These are phyloP conservation scores for Rhinella marina DNA, from an alignment of 2,797 vertebrate genomes.

Conservation along the genomic window DNA sequence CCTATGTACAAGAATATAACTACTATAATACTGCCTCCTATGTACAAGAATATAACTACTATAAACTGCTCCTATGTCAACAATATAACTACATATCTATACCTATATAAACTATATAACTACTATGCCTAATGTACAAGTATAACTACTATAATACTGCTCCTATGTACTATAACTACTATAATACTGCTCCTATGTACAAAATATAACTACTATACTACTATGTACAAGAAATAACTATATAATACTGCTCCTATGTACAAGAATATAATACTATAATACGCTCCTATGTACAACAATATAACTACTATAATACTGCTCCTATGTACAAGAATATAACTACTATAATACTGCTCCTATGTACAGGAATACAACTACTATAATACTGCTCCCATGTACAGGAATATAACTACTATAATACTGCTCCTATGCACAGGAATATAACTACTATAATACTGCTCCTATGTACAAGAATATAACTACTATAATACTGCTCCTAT, in stretches of 20 bases:
- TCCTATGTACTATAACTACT: not conserved
- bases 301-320: too few relatives aligned
- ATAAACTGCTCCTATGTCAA: too few relatives aligned
- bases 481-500: not conserved
- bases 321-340: not conserved
- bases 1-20: too few relatives aligned
- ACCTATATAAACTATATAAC: not conserved
- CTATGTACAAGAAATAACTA: too few relatives aligned
- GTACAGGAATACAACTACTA: not conserved
- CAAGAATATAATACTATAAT: too few relatives aligned
- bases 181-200: too few relatives aligned
- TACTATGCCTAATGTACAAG: not conserved
- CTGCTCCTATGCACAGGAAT: not conserved
- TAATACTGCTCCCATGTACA: slow-evolving; percentile 12
- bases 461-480: not conserved
- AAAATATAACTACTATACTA: too few relatives aligned
- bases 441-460: slow-evolving; percentile 16
- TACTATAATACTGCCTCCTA: too few relatives aligned
- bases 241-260: too few relatives aligned
- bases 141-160: not conserved
- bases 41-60: too few relatives aligned
- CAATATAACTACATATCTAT: too few relatives aligned
- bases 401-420: slow-evolving; percentile 13
- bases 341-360: not conserved
- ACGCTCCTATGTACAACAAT: too few relatives aligned